Evolutionary conservation across 2,113 vertebrate species (phyloP).

Genomic region (Hyperopisus bebe): DNA sequence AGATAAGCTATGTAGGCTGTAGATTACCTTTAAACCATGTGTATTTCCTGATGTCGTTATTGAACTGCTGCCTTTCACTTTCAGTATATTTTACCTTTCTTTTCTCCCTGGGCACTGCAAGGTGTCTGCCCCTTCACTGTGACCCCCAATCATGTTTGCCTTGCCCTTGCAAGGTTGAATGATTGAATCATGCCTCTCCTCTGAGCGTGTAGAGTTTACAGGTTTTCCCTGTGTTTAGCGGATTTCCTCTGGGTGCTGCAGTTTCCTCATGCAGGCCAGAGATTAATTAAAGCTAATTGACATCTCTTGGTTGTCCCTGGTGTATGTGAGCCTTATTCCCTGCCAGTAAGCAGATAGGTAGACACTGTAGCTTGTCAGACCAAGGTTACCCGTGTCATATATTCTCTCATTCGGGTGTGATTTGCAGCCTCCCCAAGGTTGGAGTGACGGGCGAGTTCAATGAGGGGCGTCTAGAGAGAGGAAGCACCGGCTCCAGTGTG

Average conservation of each 20-base stretch:
- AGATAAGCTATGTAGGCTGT: neutral
- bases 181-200: neutral
- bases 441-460: neutral
- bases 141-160: neutral
- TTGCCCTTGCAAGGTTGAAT: neutral
- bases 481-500: slow-evolving; percentile 16
- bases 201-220: neutral
- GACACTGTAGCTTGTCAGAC: neutral
- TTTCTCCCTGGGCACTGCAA: neutral
- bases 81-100: slow-evolving; percentile 10
- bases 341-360: neutral
- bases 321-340: neutral
- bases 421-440: slow-evolving; percentile 14
- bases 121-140: too few relatives aligned
- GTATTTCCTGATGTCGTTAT: neutral
- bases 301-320: neutral
- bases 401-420: neutral
- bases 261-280: neutral
- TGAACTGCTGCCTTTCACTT: slow-evolving; percentile 19
- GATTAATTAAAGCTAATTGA: neutral
- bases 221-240: neutral
- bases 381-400: neutral
- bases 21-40: neutral
- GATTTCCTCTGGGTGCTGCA: neutral
- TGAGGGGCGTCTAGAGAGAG: neutral